phyloP scores from a whole-genome alignment of 2,113 vertebrate species.

The Bubo bubo region DNA sequence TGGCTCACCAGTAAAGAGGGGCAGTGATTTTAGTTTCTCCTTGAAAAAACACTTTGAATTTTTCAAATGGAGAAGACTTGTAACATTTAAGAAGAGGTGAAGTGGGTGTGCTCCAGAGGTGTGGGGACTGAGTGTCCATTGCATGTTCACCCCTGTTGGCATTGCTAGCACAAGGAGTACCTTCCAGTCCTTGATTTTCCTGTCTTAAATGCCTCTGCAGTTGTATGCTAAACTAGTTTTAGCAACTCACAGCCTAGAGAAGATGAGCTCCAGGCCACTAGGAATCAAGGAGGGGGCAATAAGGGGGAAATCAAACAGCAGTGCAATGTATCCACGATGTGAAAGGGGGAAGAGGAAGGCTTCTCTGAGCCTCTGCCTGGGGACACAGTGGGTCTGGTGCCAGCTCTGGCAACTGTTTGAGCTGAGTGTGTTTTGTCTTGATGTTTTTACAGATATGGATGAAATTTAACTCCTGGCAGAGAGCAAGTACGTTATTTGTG shows the following conservation, averaged over 20 bases:
- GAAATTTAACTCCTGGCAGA: not conserved
- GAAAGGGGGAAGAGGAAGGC: not conserved
- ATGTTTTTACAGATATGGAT: not conserved
- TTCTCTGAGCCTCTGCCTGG: not conserved
- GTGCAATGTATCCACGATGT: rapidly evolving
- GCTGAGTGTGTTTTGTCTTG: not conserved
- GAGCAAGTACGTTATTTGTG: not conserved
- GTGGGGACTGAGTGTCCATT: rapidly evolving
- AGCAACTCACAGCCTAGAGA: not conserved
- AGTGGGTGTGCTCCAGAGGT: not conserved
- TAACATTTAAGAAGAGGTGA: not conserved
- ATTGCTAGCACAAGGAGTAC: not conserved
- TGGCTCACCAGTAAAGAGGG: rapidly evolving
- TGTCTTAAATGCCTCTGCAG: not conserved
- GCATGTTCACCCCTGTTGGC: not conserved
- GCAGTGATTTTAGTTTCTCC: not conserved
- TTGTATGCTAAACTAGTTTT: not conserved
- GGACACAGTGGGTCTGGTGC: not conserved
- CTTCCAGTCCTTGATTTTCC: not conserved
- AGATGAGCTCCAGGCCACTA: not conserved
- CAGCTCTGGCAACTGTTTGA: not conserved
- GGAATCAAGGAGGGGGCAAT: not conserved
- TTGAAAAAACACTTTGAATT: not conserved
- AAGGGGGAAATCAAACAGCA: not conserved
- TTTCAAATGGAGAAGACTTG: not conserved